Percentiles rank a stretch among this genome's conserved stretches.
Conservation (phyloP, 2,797 vertebrate species). For the Pseudochirops corinnae region DNA sequence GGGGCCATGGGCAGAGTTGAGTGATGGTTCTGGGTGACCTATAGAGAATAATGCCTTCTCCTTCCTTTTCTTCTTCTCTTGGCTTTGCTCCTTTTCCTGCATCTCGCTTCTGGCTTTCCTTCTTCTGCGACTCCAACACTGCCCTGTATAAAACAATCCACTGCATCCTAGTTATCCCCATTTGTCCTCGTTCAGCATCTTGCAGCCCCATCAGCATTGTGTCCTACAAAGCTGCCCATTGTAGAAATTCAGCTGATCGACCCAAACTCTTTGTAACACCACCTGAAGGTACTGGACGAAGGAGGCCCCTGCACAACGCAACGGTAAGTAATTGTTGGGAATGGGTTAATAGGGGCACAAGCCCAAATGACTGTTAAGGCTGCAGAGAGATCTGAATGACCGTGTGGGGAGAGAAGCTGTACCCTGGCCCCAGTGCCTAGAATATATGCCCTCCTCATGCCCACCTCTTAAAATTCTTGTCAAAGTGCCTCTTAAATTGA, state of each 20-base stretch:
- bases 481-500: background rate
- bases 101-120: conserved; percentile 83
- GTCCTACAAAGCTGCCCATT: conserved; percentile 93
- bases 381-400: background rate
- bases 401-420: background rate
- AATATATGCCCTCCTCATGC: background rate
- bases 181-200: conserved; percentile 99
- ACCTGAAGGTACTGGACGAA: conserved; percentile 82
- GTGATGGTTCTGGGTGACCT: conserved; percentile 81
- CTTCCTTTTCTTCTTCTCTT: conserved; percentile 83
- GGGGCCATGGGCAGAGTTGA: conserved; percentile 64
- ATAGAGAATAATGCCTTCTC: conserved; percentile 84
- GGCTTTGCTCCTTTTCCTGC: conserved; percentile 79
- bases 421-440: background rate
- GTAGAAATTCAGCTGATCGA: conserved; percentile 86
- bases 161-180: conserved; percentile 92
- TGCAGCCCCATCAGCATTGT: conserved; percentile 95
- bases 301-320: conserved; percentile 83
- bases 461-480: background rate
- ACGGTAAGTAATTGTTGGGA: conserved; percentile 79
- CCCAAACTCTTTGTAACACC: conserved; percentile 89
- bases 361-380: conserved; percentile 46
- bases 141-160: conserved; percentile 84
- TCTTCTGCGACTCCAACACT: conserved; percentile 70
- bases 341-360: conserved; percentile 16